These are phyloP conservation scores for Apogon hyalosoma DNA, from an alignment of 2,797 vertebrate species.

Conservation along the genomic window DNA sequence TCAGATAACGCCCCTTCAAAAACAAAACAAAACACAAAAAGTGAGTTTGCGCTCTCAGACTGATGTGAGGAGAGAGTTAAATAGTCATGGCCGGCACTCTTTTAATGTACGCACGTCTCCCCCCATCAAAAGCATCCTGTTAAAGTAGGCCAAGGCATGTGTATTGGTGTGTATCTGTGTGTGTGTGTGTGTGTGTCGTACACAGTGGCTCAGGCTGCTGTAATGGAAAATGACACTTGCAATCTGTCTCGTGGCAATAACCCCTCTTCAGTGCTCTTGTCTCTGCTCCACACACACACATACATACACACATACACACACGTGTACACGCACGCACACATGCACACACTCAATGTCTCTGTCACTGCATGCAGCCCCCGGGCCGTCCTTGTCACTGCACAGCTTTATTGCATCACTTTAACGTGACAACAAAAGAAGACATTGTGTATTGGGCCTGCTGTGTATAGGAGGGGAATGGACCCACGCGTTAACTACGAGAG, in stretches of 20 bases:
- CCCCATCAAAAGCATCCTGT: constrained; percentile 79
- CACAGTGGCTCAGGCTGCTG: constrained; percentile 68
- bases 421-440: constrained; percentile 85
- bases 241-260: constrained; percentile 88
- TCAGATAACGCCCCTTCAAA: constrained; percentile 1
- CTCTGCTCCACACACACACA: constrained; percentile 45
- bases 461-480: constrained; percentile 65
- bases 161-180: constrained; percentile 47
- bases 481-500: constrained; percentile 76
- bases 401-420: constrained; percentile 87
- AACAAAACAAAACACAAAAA: neutral
- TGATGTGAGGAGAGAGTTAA: constrained; percentile 53
- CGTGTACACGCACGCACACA: neutral
- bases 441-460: constrained; percentile 71
- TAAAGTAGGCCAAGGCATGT: constrained; percentile 81
- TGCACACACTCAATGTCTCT: constrained; percentile 53
- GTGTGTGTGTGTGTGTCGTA: constrained; percentile 35
- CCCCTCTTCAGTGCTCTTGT: constrained; percentile 80
- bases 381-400: constrained; percentile 82
- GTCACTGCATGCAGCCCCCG: constrained; percentile 66
- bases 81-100: constrained; percentile 44
- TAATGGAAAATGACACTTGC: constrained; percentile 89
- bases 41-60: no score
- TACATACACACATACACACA: neutral
- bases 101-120: constrained; percentile 68